Evolutionary conservation across 2,888 invertebrate genomes (phyloP).

Genomic region (Bellardia pandia): DNA sequence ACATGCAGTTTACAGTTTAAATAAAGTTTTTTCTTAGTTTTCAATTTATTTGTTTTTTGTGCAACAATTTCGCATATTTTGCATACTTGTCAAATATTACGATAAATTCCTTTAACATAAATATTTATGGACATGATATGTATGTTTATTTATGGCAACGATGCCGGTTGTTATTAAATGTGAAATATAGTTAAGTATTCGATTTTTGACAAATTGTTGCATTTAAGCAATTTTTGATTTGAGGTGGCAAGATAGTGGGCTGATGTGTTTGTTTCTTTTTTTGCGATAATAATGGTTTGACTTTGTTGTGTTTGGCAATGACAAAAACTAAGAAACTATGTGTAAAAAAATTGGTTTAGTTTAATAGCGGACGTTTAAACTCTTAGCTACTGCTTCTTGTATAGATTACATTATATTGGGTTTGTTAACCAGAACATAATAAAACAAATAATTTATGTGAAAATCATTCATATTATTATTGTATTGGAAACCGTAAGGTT

Average conservation of each 20-base stretch:
- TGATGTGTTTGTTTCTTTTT: neutral
- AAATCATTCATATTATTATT: too few relatives aligned
- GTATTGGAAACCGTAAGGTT: too few relatives aligned
- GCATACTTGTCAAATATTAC: conserved; percentile 67
- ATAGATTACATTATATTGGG: neutral
- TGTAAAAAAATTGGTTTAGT: neutral
- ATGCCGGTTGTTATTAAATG: conserved; percentile 21
- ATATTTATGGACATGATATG: conserved; percentile 54
- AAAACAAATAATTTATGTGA: too few relatives aligned
- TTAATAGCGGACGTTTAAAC: too few relatives aligned
- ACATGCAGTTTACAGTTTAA: neutral
- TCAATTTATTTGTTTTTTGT: conserved; percentile 20
- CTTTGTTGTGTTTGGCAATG: neutral
- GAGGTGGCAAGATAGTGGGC: neutral
- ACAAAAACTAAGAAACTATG: neutral
- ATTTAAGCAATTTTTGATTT: conserved; percentile 45
- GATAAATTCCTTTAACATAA: conserved; percentile 59
- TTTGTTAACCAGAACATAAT: too few relatives aligned
- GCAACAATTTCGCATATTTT: conserved; percentile 51
- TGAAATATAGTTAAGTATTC: conserved; percentile 35
- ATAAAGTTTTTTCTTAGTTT: neutral
- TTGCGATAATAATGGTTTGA: neutral
- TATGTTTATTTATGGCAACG: conserved; percentile 24
- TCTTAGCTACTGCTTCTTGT: neutral
- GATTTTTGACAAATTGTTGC: conserved; percentile 61